Conservation (phyloP, 92 coral and sea anemone genomes). For the Parazoanthus atlanticus region DNA sequence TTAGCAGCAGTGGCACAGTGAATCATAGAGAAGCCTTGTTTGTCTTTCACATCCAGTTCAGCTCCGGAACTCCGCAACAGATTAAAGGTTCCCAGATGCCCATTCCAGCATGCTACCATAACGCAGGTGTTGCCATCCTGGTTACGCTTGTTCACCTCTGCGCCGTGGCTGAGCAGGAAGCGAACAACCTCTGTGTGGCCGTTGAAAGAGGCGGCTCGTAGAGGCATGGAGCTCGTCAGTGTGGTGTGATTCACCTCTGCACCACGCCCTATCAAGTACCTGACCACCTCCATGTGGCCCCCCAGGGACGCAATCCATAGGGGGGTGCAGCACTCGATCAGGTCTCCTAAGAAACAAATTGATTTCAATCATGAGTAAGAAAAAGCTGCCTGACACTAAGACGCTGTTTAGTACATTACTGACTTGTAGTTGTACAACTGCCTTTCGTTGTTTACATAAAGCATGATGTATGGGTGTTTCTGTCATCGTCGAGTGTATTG, state of each 20-base stretch:
- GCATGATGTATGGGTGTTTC: too few relatives aligned
- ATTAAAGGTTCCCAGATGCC: constrained; percentile 77
- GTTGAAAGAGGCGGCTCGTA: constrained; percentile 77
- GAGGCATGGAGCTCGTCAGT: constrained; percentile 72
- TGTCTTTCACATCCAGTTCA: constrained; percentile 65
- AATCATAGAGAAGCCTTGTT: constrained; percentile 75
- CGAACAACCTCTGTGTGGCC: constrained; percentile 82
- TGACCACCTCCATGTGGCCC: constrained; percentile 74
- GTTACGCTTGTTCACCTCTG: constrained; percentile 73
- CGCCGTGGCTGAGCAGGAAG: constrained; percentile 68
- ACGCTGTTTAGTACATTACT: too few relatives aligned
- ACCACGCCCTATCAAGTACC: constrained; percentile 67
- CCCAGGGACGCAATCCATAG: constrained; percentile 84
- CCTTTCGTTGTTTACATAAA: too few relatives aligned
- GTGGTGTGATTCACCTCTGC: constrained; percentile 84
- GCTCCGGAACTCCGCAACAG: constrained; percentile 75
- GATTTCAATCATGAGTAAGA: background rate
- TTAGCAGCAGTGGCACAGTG: constrained; percentile 88
- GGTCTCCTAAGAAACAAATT: constrained; percentile 44
- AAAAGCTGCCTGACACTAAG: background rate
- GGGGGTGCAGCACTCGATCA: constrained; percentile 80
- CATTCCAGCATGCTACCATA: constrained; percentile 88
- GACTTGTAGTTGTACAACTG: too few relatives aligned
- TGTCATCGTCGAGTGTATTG: too few relatives aligned
- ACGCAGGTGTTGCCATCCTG: constrained; percentile 88